Conservation (phyloP, 2,113 vertebrate genomes). For the Myrmecobius fasciatus region DNA sequence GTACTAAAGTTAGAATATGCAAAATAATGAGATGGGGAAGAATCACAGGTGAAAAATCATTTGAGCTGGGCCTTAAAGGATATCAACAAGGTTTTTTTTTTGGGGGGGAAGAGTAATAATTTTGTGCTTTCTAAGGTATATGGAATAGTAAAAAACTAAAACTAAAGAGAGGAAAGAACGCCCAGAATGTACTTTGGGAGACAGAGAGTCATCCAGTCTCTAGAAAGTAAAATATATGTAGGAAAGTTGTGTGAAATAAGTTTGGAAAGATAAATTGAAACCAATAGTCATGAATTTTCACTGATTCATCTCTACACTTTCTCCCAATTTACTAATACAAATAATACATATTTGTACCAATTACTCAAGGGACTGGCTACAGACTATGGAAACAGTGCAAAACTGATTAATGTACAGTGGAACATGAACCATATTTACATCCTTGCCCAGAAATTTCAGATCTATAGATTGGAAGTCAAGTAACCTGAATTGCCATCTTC, state of each 20-base stretch:
- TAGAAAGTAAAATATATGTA: not conserved
- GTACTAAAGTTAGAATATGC: not conserved
- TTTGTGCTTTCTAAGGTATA: not conserved
- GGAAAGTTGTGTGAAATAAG: not conserved
- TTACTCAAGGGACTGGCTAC: not conserved
- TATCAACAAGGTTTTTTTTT: not conserved
- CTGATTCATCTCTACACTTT: not conserved
- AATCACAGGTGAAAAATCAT: not conserved
- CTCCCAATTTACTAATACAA: not conserved
- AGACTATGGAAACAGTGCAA: not conserved
- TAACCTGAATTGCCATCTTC: not conserved
- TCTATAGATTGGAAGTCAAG: not conserved
- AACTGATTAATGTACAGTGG: not conserved
- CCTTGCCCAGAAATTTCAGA: not conserved
- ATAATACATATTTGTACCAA: not conserved
- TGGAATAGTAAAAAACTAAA: not conserved
- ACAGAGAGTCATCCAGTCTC: not conserved
- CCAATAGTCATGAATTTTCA: not conserved
- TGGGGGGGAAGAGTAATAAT: not conserved
- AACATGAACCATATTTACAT: not conserved
- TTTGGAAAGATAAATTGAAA: not conserved
- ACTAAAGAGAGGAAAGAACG: not conserved
- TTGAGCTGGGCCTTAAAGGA: not conserved
- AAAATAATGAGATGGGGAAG: not conserved
- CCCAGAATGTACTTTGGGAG: not conserved